phyloP scores from a whole-genome alignment of 2,113 vertebrate genomes.

The Mormoops blainvillei region DNA sequence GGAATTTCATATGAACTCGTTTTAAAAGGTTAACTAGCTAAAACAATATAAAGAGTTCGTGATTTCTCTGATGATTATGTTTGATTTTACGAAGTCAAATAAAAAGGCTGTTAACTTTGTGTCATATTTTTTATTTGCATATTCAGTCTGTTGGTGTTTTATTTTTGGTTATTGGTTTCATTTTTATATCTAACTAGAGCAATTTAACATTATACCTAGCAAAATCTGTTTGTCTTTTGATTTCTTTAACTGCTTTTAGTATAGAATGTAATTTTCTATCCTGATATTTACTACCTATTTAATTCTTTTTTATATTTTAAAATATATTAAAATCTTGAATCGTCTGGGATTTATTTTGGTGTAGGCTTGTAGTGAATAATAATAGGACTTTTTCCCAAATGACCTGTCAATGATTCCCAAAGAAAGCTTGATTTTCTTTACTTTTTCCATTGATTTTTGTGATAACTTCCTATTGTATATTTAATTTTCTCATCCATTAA shows the following conservation, averaged over 20 bases:
- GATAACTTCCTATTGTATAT: background rate
- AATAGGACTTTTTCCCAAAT: background rate
- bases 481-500: background rate
- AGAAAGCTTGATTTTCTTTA: background rate
- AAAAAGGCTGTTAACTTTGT: background rate
- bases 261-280: background rate
- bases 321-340: background rate
- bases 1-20: background rate
- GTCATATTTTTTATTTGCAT: background rate
- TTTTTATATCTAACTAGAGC: constrained; percentile 13
- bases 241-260: background rate
- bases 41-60: background rate
- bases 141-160: background rate
- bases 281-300: background rate
- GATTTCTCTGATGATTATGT: background rate
- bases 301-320: constrained; percentile 9
- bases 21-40: background rate
- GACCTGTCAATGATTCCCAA: background rate
- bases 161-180: background rate
- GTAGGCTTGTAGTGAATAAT: background rate
- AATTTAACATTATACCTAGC: background rate
- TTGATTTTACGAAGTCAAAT: background rate
- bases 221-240: background rate
- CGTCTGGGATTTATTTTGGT: constrained; percentile 31
- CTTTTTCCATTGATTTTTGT: constrained; percentile 15